Evolutionary conservation across 2,797 vertebrate species (phyloP), one percentile per base, ranked within the genome.

Genomic region (Anguilla marmorata): DNA sequence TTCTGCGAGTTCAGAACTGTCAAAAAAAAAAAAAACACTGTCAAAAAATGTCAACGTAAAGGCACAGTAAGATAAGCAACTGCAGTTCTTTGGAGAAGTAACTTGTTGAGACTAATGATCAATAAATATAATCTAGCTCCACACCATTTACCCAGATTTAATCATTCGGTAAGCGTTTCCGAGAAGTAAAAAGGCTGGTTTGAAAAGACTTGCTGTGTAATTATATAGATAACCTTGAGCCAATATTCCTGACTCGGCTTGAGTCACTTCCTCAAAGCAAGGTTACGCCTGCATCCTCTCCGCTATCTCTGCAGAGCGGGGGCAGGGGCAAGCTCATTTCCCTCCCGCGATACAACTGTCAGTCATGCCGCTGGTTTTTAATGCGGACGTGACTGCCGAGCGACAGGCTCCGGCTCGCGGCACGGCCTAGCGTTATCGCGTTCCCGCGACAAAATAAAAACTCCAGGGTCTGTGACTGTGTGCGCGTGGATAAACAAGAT

Each of bases 151-250:
- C 30, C 72, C 74, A 79, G 37, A 19, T 79, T 79, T 41, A 79
- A 79, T 37, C 37, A 72, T 79, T 37, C 30, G 16, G 33, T 33
- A 33, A 50, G 48, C 24, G 21, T 50, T 50, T 86, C 88, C 84
- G 2, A 16, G 82, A 87, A 88, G 48, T 76, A 30, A 87, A 60
- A 85, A 52, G 33, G 52, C 11, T 76, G 37, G 30, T 58, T 74
- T 86, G 50, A 27, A 84, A 21, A 54, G 48, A 24, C 11, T 11
- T 52, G 33, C 41, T 54, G 50, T 66, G 45, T 85, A 85, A 88
- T 89, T 89, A 86, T 56, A 72, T 86, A 5, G 85, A 90, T 93
- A 91, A 93, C 93, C 91, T 93, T 92, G 91, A 91, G 76, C n/a
- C 3, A 24, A 33, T 52, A 58, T 84, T 72, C 83, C 37, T 58